These are phyloP conservation scores for Phalera bucephala DNA, from an alignment of 2,888 invertebrate genomes.

Conservation along the genomic window DNA sequence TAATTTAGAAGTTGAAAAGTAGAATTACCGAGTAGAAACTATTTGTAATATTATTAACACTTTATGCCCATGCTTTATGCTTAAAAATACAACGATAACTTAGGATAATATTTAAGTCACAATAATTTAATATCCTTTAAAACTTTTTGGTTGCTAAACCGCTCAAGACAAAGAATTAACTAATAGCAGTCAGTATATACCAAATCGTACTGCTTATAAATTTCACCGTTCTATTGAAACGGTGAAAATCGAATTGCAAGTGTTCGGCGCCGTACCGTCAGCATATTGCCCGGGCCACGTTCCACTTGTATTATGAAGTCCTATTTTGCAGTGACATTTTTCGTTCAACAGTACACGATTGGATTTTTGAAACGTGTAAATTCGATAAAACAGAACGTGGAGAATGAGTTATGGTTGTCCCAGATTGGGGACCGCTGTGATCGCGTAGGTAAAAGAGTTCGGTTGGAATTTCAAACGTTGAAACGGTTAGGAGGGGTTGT, in stretches of 20 bases:
- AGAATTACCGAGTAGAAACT: no score
- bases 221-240: slow-evolving; percentile 56
- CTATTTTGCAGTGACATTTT: slow-evolving; percentile 77
- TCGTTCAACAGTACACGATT: slow-evolving; percentile 71
- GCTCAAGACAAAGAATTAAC: background rate
- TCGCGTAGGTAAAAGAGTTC: slow-evolving; percentile 23
- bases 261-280: slow-evolving; percentile 57
- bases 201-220: slow-evolving; percentile 45
- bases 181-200: slow-evolving; percentile 22
- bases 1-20: no score
- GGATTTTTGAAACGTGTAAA: slow-evolving; percentile 80
- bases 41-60: no score
- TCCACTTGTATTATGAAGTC: slow-evolving; percentile 73
- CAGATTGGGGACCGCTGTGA: slow-evolving; percentile 25
- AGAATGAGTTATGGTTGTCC: slow-evolving; percentile 42
- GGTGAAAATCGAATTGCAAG: slow-evolving; percentile 70
- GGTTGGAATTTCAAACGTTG: slow-evolving; percentile 6
- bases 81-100: slow-evolving; percentile 11
- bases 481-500: no score
- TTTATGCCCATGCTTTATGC: slow-evolving; percentile 16
- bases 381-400: slow-evolving; percentile 63
- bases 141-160: background rate
- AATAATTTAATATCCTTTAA: background rate
- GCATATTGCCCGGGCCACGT: slow-evolving; percentile 69
- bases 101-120: background rate